These are phyloP conservation scores for Zosterops hypoxanthus DNA, from an alignment of 2,113 vertebrate genomes.

Conservation along the genomic window DNA sequence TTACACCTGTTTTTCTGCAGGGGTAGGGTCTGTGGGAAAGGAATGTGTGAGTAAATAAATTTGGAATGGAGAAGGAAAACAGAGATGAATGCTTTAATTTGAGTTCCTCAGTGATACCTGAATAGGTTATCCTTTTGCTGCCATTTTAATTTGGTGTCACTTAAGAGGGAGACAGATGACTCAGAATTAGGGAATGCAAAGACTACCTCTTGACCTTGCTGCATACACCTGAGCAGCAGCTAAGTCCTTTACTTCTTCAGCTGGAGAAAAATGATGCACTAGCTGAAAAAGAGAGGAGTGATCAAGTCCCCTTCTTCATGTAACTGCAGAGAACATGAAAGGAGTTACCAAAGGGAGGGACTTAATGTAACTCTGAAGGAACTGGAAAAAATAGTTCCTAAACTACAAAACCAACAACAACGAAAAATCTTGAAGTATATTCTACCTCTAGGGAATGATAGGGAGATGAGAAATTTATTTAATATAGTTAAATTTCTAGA, in stretches of 20 bases:
- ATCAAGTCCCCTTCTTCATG: not conserved
- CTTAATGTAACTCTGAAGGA: not conserved
- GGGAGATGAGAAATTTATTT: not conserved
- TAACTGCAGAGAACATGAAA: not conserved
- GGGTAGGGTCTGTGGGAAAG: not conserved
- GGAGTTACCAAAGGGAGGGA: not conserved
- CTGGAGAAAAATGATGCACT: not conserved
- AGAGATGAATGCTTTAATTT: not conserved
- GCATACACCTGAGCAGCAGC: not conserved
- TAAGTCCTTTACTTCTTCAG: not conserved
- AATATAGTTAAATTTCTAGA: not conserved
- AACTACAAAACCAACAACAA: not conserved
- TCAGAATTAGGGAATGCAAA: not conserved
- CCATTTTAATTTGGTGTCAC: not conserved
- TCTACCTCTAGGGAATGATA: not conserved
- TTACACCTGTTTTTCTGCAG: not conserved
- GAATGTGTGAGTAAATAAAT: not conserved
- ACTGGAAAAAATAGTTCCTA: not conserved
- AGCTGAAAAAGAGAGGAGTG: not conserved
- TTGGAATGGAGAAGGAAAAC: not conserved
- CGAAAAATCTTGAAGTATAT: not conserved
- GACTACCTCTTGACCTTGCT: not conserved
- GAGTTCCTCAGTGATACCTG: not conserved
- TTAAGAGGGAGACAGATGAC: not conserved
- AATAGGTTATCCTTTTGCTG: not conserved